Evolutionary conservation across 2,113 vertebrate species (phyloP).

Genomic region (Rhombomys opimus): DNA sequence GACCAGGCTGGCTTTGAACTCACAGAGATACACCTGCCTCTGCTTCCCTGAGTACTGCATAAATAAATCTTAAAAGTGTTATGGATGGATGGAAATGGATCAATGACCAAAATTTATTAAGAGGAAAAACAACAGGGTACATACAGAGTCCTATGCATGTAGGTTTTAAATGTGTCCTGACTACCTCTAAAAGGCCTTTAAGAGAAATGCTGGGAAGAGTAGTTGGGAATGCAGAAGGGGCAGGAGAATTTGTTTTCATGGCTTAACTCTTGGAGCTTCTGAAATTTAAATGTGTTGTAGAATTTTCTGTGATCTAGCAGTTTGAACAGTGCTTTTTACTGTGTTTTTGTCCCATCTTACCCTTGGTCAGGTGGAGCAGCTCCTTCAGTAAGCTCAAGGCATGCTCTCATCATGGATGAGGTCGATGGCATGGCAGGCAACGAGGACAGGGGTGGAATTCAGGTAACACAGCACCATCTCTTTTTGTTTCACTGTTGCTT

Average conservation of each 20-base stretch:
- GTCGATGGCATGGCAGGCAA: constrained; percentile 99
- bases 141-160: not conserved
- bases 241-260: not conserved
- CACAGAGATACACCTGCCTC: not conserved
- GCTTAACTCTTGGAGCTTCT: not conserved
- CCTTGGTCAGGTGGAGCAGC: constrained; percentile 87
- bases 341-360: constrained; percentile 53
- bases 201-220: not conserved
- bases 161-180: not conserved
- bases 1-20: not conserved
- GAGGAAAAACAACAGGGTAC: not conserved
- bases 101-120: not conserved
- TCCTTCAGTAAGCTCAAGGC: constrained; percentile 90
- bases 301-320: not conserved
- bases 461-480: constrained; percentile 86
- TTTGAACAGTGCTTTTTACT: not conserved
- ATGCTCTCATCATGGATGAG: constrained; percentile 98
- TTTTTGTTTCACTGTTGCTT: not conserved
- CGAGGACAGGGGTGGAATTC: constrained; percentile 97
- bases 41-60: not conserved
- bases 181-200: not conserved
- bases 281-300: not conserved
- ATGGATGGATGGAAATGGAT: not conserved
- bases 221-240: not conserved
- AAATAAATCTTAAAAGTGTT: not conserved